Percentiles rank a stretch among this genome's conserved stretches.
Conservation (phyloP, 2,113 vertebrate genomes). For the Antennarius striatus region DNA sequence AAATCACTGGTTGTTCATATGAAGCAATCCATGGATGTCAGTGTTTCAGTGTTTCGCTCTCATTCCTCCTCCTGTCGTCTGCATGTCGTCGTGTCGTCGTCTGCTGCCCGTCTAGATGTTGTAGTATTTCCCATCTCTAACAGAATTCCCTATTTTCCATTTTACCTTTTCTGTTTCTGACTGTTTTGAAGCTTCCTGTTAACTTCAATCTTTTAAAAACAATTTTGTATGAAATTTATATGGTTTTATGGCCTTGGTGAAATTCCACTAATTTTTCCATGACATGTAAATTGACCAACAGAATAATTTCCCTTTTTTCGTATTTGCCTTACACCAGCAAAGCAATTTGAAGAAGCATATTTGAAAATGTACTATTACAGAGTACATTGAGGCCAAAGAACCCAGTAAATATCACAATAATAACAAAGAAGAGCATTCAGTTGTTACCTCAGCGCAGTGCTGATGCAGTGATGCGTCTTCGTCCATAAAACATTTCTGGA, state of each 20-base stretch:
- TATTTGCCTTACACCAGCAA: background rate
- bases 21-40: constrained; percentile 93
- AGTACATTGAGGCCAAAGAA: constrained; percentile 15
- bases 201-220: constrained; percentile 9
- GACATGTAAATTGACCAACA: background rate
- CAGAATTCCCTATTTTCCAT: constrained; percentile 10
- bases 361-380: no score
- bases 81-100: constrained; percentile 16
- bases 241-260: constrained; percentile 23
- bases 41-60: constrained; percentile 56
- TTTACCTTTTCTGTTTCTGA: constrained; percentile 76
- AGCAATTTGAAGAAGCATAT: no score
- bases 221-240: constrained; percentile 39
- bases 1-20: constrained; percentile 74
- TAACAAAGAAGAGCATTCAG: no score
- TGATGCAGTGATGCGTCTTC: no score
- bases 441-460: no score
- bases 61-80: constrained; percentile 61
- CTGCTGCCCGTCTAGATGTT: background rate
- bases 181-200: constrained; percentile 75
- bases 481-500: no score
- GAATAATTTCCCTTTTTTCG: background rate
- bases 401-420: constrained; percentile 41
- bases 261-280: background rate
- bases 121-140: background rate